Base-by-base conservation (phyloP, 2,113 vertebrate species). In the Lepidothrix coronata region DNA sequence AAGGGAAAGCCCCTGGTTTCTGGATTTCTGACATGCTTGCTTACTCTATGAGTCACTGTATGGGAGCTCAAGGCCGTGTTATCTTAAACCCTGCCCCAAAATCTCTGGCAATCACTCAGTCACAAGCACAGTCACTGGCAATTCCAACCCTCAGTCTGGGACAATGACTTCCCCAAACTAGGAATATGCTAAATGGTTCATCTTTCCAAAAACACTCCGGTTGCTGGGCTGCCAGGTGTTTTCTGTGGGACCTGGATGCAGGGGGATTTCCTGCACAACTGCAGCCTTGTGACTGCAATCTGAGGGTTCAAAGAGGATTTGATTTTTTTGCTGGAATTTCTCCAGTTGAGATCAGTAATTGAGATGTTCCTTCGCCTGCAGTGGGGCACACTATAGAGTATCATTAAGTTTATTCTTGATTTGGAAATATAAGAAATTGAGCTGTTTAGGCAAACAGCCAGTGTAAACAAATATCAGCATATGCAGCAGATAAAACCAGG, bases 191-290 rank as follows among this genome's bases (percentile, higher is more conserved):
- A 82, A 84, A 57, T 8, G 14, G 27, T 0, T 2, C 22, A 24
- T 59, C 4, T 12, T 67, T 62, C 35, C 6, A 3, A 51, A 84
- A 52, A 12, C 1, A 0, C 14, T 66, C 44, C 0, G 0, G 3
- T 28, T 57, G 19, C 49, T 12, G 44, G 73, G 44, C 39, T 67
- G 20, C 51, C 62, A 22, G 57, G 37, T 75, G 48, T 21, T 89
- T 79, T 86, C 80, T 65, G 30, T 37, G 66, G 44, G n/a, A 72
- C 68, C 37, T 2, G 1, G 1, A 0, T 14, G 35, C 4, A 5
- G 52, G 70, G 57, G 70, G 31, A 80, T 85, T 91, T 95, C 67
- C 85, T 79, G 66, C 12, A 6, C 55, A 12, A 19, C 25, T 35
- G 16, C 8, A 8, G 25, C 30, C 57, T 46, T 67, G 33, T 43